Conservation (phyloP, 2,113 vertebrate species). For the Spizaetus ornatus region DNA sequence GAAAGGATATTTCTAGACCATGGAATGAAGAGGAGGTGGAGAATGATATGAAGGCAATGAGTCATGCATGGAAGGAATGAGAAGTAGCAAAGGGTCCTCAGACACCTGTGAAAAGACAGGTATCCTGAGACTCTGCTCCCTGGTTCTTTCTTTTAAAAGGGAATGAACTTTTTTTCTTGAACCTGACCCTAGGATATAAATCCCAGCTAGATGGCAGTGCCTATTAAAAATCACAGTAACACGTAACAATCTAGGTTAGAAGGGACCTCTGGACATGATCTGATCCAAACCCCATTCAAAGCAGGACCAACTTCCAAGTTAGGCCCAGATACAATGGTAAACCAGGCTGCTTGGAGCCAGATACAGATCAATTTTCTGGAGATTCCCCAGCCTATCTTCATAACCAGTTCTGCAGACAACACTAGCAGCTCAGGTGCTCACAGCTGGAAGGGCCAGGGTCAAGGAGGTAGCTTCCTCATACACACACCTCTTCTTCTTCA, state of each 20-base stretch:
- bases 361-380: neutral
- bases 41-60: neutral
- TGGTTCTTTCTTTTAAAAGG: neutral
- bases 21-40: neutral
- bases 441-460: too few relatives aligned
- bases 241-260: neutral
- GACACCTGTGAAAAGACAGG: neutral
- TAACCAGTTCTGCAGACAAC: neutral
- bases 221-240: neutral
- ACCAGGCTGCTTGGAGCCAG: neutral
- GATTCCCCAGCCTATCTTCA: neutral
- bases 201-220: neutral
- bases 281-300: neutral
- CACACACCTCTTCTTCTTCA: too few relatives aligned
- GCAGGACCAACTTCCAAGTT: neutral
- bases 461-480: too few relatives aligned
- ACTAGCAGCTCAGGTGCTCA: neutral
- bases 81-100: neutral
- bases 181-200: neutral
- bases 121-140: neutral
- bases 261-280: neutral
- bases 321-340: neutral
- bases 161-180: neutral
- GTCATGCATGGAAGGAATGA: neutral
- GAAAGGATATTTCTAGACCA: fast-evolving